These are phyloP conservation scores for Anadara kagoshimensis DNA, from an alignment of 1,140 invertebrate species.

Conservation along the genomic window DNA sequence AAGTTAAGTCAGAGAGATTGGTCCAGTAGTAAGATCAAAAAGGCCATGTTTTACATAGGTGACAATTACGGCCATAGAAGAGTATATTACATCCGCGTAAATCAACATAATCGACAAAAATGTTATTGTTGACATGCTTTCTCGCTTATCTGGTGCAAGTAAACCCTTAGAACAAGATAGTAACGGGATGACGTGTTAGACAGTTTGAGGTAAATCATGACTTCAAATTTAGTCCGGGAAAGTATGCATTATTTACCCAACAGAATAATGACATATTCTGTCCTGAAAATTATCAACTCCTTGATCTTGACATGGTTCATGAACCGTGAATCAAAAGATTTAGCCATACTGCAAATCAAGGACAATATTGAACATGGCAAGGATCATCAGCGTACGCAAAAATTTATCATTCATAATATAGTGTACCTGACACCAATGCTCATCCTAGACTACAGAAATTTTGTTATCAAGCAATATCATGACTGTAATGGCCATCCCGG, in stretches of 20 bases:
- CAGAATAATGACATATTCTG: background rate
- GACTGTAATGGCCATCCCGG: slow-evolving; percentile 25
- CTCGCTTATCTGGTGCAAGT: slow-evolving; percentile 35
- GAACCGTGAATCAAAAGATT: slow-evolving; percentile 33
- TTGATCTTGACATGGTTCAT: slow-evolving; percentile 4
- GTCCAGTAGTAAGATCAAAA: no score
- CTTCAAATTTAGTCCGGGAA: slow-evolving; percentile 6
- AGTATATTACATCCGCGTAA: no score
- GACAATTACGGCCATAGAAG: no score
- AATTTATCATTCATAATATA: slow-evolving; percentile 28
- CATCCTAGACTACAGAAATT: slow-evolving; percentile 1
- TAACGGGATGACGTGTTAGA: background rate
- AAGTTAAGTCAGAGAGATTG: no score
- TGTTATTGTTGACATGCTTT: slow-evolving; percentile 22
- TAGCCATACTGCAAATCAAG: background rate
- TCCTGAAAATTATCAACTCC: background rate
- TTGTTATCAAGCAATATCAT: slow-evolving; percentile 34
- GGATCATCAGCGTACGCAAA: background rate
- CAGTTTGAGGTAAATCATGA: slow-evolving; percentile 15
- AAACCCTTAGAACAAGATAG: slow-evolving; percentile 24
- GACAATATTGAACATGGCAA: background rate
- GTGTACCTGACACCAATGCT: background rate
- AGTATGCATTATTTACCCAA: background rate
- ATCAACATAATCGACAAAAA: no score
- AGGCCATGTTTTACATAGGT: no score